These are phyloP conservation scores for Brachyopa scutellaris DNA, from an alignment of 2,888 invertebrate species.

Conservation along the genomic window DNA sequence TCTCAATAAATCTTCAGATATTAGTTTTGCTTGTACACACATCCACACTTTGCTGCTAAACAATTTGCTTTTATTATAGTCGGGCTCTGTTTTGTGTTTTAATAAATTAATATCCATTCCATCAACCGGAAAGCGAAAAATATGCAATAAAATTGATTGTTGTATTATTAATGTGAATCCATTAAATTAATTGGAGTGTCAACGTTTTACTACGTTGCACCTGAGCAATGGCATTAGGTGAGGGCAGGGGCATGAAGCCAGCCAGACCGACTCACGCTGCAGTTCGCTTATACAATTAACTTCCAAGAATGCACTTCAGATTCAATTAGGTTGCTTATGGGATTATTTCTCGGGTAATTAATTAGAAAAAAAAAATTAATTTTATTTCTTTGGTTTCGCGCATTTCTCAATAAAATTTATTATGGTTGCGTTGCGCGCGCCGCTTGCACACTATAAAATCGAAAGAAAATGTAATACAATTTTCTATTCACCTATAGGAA, in stretches of 20 bases:
- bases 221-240: slow-evolving; percentile 4
- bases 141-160: slow-evolving; percentile 43
- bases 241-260: too few relatives aligned
- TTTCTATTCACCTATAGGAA: too few relatives aligned
- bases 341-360: slow-evolving; percentile 48
- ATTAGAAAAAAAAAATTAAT: slow-evolving; percentile 34
- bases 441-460: slow-evolving; percentile 13
- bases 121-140: slow-evolving; percentile 32
- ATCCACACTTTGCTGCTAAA: slow-evolving; percentile 17
- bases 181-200: slow-evolving; percentile 71
- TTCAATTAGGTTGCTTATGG: slow-evolving; percentile 68
- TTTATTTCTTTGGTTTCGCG: slow-evolving; percentile 12
- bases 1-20: slow-evolving; percentile 62
- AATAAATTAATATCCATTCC: slow-evolving; percentile 62
- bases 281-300: slow-evolving; percentile 9
- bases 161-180: slow-evolving; percentile 62
- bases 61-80: slow-evolving; percentile 28
- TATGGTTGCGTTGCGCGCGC: slow-evolving; percentile 13
- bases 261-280: not conserved
- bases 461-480: not conserved
- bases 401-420: slow-evolving; percentile 34
- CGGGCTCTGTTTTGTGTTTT: slow-evolving; percentile 1
- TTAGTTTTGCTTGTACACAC: slow-evolving; percentile 35
- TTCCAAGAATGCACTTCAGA: slow-evolving; percentile 53
- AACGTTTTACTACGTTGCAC: slow-evolving; percentile 53